These are phyloP conservation scores for Sternarchorhynchus goeldii DNA, from an alignment of 2,797 vertebrate genomes.

Conservation along the genomic window DNA sequence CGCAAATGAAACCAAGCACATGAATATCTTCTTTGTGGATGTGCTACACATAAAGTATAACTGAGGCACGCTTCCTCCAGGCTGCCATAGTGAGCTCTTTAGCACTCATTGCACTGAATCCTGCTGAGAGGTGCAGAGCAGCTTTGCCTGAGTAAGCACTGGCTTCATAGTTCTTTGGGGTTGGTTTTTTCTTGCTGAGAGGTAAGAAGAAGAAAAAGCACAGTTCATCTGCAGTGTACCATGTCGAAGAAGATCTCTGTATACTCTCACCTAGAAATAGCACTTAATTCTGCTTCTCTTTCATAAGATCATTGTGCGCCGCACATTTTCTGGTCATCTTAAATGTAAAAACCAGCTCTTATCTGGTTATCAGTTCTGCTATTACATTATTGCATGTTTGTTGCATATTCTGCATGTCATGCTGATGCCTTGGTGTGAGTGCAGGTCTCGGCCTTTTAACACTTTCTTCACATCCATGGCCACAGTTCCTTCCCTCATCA, in stretches of 20 bases:
- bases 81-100: not conserved
- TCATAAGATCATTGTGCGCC: too few species aligned
- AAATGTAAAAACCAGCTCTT: too few species aligned
- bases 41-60: not conserved
- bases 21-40: slow-evolving; percentile 3
- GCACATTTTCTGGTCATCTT: too few species aligned
- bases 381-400: too few species aligned
- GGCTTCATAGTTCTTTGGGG: not conserved
- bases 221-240: not conserved
- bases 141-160: not conserved
- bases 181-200: not conserved
- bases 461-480: not conserved
- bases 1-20: too few species aligned
- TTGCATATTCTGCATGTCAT: too few species aligned
- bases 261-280: too few species aligned
- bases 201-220: not conserved
- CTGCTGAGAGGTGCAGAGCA: not conserved
- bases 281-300: too few species aligned
- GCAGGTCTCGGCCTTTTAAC: not conserved
- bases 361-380: too few species aligned
- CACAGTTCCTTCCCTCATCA: too few species aligned
- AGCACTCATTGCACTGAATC: not conserved
- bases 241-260: too few species aligned
- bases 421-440: too few species aligned
- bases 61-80: not conserved